A percentile compares a stretch with the other conserved stretches of the same genome.
Evolutionary conservation across 2,797 vertebrate species (phyloP).

Genomic region (Dermochelys coriacea): DNA sequence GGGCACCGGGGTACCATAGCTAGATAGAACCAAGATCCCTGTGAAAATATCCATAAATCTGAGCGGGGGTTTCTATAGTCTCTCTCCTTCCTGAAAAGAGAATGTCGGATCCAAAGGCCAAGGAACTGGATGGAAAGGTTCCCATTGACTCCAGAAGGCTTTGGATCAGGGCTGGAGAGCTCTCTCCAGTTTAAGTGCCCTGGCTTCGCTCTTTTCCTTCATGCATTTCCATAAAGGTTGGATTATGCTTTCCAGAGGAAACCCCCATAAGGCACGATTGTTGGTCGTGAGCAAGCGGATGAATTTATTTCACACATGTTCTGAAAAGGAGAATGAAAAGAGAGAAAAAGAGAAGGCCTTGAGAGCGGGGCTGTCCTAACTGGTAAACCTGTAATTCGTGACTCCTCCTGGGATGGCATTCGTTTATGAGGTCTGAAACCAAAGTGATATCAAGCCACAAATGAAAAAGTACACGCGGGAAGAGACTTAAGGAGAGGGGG

Average conservation of each 20-base stretch:
- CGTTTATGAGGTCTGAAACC: background rate
- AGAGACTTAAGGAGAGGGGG: background rate
- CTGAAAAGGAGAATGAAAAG: background rate
- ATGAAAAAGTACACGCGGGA: background rate
- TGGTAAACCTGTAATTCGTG: background rate
- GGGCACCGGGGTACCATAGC: no score
- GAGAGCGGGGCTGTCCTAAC: background rate
- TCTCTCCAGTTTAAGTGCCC: background rate
- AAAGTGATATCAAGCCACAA: background rate
- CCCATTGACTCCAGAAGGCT: background rate
- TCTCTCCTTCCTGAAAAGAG: background rate
- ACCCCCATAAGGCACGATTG: background rate
- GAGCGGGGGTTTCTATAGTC: background rate
- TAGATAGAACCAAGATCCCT: no score
- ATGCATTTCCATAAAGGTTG: background rate
- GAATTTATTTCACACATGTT: background rate
- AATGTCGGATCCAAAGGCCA: background rate
- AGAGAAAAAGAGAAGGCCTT: background rate
- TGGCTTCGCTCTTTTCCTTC: background rate
- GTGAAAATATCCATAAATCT: no score
- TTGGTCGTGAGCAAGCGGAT: rapidly evolving
- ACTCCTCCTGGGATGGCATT: background rate
- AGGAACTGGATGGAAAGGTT: background rate
- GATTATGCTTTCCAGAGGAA: constrained; percentile 9
- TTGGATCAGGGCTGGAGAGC: background rate